Evolutionary conservation across 2,113 vertebrate species (phyloP).

Genomic region (Clarias magur): DNA sequence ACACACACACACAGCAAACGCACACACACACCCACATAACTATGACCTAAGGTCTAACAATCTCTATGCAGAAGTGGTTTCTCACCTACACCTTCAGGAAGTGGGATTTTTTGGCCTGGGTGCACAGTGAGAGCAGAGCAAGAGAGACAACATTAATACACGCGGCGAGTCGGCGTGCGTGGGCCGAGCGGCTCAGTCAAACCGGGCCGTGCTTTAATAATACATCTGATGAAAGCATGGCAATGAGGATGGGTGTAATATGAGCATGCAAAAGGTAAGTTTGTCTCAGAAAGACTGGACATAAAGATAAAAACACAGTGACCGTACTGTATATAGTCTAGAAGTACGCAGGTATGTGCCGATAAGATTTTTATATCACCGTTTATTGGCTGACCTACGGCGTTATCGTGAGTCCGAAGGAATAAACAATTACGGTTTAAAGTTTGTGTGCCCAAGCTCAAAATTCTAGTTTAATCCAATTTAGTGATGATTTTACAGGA

Average conservation of each 20-base stretch:
- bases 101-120: constrained; percentile 81
- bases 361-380: neutral
- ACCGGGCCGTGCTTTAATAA: constrained; percentile 25
- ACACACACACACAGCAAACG: neutral
- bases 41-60: constrained; percentile 57
- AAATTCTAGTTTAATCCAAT: neutral
- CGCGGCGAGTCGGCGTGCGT: constrained; percentile 22
- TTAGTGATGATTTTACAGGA: neutral
- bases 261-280: constrained; percentile 7
- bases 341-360: constrained; percentile 7
- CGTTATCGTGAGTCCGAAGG: neutral
- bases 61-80: constrained; percentile 53
- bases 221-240: constrained; percentile 33
- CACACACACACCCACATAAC: constrained; percentile 36
- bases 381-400: neutral
- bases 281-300: neutral
- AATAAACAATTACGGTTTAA: neutral
- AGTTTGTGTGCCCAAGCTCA: neutral
- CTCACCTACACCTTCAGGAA: constrained; percentile 82
- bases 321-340: neutral
- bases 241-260: constrained; percentile 13
- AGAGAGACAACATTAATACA: constrained; percentile 61
- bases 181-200: neutral
- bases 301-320: neutral
- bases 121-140: constrained; percentile 61